Evolutionary conservation across 2,888 invertebrate genomes (phyloP), one percentile per base, ranked within the genome.

Genomic region (Euproctis similis): DNA sequence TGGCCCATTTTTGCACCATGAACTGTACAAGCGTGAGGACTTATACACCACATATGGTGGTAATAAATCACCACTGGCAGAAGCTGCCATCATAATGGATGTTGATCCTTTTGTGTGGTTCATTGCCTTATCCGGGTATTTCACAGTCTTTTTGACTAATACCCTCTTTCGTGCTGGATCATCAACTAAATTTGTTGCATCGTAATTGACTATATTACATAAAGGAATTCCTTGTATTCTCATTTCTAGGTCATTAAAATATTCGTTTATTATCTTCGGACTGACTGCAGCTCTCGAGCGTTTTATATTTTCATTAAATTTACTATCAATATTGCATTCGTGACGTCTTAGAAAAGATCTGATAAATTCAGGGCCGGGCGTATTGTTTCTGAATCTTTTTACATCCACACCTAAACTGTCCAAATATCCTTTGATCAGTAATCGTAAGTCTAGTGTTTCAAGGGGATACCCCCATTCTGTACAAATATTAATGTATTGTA

Each of bases 31-130:
- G 28, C 64, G n/a, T n/a, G n/a, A n/a, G n/a, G 67, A 47, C 39
- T 73, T 77, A 37, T 74, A 73, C 0, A 70, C 61, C 8, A 71
- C 57, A 42, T 70, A 73, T 13, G 55, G 52, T 6, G 69, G 64
- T 16, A 43, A 28, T 9, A 41, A 18, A 19, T 24, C 27, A 7
- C 37, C 41, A 24, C 30, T 14, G 8, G 68, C 68, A 30, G 54
- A 55, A 2, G 47, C 59, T 27, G 59, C 46, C 30, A 71, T 47
- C 69, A 73, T 75, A 3, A 64, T 23, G 7, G 59, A 60, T 17
- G 49, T 51, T 7, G 51, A 38, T 4, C 49, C 31, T 40, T 75
- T 72, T 4, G 59, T 46, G 8, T 35, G 30, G 34, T 70, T 60
- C 28, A 56, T 46, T 9, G 63, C 48, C 17, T 51, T 29, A 30